Base-by-base conservation (phyloP, 2,888 invertebrate species). In the Xestia ashworthii region DNA sequence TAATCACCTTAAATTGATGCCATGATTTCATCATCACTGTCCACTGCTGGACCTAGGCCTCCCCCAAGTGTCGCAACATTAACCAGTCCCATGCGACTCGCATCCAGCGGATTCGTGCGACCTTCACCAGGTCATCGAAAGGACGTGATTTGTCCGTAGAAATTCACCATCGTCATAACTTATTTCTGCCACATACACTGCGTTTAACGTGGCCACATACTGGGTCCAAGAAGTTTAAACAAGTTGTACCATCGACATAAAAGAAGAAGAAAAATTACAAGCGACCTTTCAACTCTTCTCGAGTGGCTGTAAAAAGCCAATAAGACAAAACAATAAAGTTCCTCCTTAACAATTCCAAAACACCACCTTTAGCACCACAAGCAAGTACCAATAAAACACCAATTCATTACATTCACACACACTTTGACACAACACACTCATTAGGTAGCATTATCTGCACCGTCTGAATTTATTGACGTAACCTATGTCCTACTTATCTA, bases 401-500 rank as follows among this genome's bases (percentile, higher is more conserved):
- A n/a, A 80, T 65, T 69, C 50, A 76, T 84, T 77, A 77, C 5
- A 71, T 64, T 73, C 60, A 81, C 73, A 81, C 25, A 85, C 71
- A 87, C 74, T 22, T 25, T 71, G 71, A 84, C 74, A 88, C 72
- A 78, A 60, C 68, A 80, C 75, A 74, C 77, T 81, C 80, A 87
- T 87, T 85, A 87, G 41, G 70, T 41, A 78, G 72, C 74, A 78
- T 81, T 86, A 87, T 87, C 87, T 60, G 32, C 53, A 73, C 16
- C 46, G 75, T 79, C 64, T 84, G 64, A 77, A 87, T 87, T 87
- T 86, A 89, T 87, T 85, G 66, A 67, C 64, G 44, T 88, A 87
- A 89, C 85, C 85, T 88, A 80, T 86, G 89, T 88, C 83, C 77
- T 66, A 78, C 66, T 75, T 87, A 87, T 87, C 79, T 62, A 11